Conservation (phyloP, 2,797 vertebrate species). For the Cercopithecus mitis region DNA sequence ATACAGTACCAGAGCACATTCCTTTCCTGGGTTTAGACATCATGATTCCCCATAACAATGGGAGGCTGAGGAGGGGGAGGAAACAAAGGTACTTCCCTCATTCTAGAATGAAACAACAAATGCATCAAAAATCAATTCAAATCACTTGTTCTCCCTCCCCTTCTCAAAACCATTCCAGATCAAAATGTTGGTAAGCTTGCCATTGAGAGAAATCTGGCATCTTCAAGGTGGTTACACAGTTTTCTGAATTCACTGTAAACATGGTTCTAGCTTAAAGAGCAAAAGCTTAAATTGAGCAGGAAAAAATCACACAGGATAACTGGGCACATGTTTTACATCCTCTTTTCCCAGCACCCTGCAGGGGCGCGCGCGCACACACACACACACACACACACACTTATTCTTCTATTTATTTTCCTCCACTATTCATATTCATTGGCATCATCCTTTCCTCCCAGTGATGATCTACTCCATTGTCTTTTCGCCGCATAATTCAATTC, state of each 20-base stretch:
- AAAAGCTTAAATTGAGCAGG: neutral
- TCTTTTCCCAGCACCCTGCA: neutral
- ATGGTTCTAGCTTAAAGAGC: neutral
- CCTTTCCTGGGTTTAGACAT: neutral
- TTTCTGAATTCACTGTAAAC: neutral
- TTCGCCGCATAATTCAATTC: slow-evolving; percentile 73
- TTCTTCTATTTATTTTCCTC: slow-evolving; percentile 77
- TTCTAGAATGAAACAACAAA: neutral
- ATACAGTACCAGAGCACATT: neutral
- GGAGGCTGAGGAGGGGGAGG: neutral
- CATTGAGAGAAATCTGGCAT: neutral
- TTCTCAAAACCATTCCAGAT: neutral
- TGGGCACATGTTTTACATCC: neutral
- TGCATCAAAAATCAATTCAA: neutral
- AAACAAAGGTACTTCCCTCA: neutral
- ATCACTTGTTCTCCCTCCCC: neutral
- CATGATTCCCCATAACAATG: neutral
- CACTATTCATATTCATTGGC: slow-evolving; percentile 74
- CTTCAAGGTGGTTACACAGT: neutral
- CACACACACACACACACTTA: neutral
- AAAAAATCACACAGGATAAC: neutral
- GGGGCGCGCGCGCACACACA: neutral
- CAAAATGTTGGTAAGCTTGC: neutral
- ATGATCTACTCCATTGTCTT: slow-evolving; percentile 77
- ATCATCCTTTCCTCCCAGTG: slow-evolving; percentile 66